Evolutionary conservation across 2,888 invertebrate genomes (phyloP), one percentile per base, ranked within the genome.

Genomic region (Ypsolopha sequella): DNA sequence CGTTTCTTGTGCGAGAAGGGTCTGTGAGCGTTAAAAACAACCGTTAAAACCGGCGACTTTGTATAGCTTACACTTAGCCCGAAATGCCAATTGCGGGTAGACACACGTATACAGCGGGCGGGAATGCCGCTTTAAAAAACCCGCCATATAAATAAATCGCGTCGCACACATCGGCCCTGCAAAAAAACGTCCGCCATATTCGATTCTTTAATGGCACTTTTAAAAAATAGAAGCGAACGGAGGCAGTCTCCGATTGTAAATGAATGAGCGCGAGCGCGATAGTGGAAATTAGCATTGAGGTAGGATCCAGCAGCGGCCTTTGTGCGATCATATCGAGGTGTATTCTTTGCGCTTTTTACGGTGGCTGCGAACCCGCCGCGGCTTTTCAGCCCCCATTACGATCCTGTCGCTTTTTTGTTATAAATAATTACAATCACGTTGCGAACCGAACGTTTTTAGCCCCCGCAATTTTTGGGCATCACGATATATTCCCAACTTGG

Each of bases 221-320:
- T 57, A 69, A 82, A 85, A 86, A 85, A 86, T 82, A 84, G 80
- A 80, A 81, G 74, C 68, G 77, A 77, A 70, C 75, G 69, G 76
- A 77, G 74, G 68, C 73, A 76, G 80, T 76, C 70, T 84, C 72
- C 84, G 84, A 86, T 86, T 85, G 86, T 84, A 86, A 86, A 86
- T 85, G 86, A 86, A 85, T 84, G 86, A 85, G 85, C 75, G 78
- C 79, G 85, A 80, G 70, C 77, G 79, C 85, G 87, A 87, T 87
- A 87, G 86, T 84, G 84, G 87, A 86, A 87, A 87, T 87, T 87
- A 87, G 87, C 87, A 87, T 87, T 76, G 86, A 81, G 80, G 79
- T 75, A 79, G 81, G 82, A 82, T 80, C 76, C 82, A 80, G 82
- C 70, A 80, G 81, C 85, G 84, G 80, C 77, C 80, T 86, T 87